These are phyloP conservation scores for Silurus aristotelis DNA, from an alignment of 2,797 vertebrate species.

Conservation along the genomic window DNA sequence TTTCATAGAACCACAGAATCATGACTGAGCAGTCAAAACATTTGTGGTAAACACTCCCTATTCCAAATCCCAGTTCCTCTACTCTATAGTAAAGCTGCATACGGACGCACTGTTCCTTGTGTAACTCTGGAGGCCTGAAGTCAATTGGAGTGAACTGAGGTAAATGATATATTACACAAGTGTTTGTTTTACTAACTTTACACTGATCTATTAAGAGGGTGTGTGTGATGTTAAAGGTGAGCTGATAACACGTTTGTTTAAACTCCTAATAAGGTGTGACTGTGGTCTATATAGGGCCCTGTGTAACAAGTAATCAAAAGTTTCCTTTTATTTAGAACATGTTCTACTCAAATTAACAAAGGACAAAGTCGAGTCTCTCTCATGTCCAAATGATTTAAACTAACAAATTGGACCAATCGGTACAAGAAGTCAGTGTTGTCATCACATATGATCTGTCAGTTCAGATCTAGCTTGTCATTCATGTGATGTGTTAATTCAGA, in stretches of 20 bases:
- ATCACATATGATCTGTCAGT: no score
- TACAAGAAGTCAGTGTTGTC: neutral
- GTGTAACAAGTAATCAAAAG: neutral
- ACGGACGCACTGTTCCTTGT: neutral
- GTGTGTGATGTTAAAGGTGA: constrained; percentile 2
- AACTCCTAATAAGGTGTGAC: neutral
- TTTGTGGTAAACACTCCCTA: neutral
- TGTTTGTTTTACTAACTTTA: constrained; percentile 31
- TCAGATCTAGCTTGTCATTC: neutral
- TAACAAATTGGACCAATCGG: neutral
- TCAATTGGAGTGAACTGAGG: neutral
- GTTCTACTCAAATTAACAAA: neutral
- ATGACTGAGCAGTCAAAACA: neutral
- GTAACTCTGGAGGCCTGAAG: neutral
- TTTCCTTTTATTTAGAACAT: neutral
- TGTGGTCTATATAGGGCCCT: neutral
- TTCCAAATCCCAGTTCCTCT: neutral
- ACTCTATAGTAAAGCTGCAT: neutral
- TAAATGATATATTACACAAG: neutral
- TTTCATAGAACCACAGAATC: neutral
- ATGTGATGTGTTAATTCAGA: neutral
- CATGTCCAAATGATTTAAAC: neutral
- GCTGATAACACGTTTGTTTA: constrained; percentile 25
- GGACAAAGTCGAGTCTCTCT: neutral
- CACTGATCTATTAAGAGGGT: constrained; percentile 1